These are phyloP conservation scores for Oncorhynchus tshawytscha DNA, from an alignment of 2,113 vertebrate species.

Conservation along the genomic window DNA sequence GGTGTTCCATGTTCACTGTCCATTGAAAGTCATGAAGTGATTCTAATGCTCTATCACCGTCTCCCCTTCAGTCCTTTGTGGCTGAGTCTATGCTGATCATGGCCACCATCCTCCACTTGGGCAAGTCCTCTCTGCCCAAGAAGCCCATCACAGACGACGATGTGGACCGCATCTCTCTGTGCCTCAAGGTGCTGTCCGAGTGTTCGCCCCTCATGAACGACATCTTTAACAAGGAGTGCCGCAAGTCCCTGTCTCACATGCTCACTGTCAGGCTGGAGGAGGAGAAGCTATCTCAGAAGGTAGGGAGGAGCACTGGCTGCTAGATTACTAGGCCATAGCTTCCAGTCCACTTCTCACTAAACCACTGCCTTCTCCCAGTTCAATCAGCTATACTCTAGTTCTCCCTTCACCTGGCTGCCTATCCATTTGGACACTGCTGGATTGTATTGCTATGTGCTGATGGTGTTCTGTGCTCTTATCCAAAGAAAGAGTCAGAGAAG, in stretches of 20 bases:
- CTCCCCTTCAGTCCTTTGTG: conserved; percentile 84
- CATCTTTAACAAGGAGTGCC: conserved; percentile 98
- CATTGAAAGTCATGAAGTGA: background rate
- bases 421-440: too few relatives aligned
- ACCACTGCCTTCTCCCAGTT: too few relatives aligned
- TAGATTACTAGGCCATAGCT: background rate
- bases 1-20: background rate
- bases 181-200: conserved; percentile 95
- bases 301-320: conserved; percentile 47
- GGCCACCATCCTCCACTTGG: conserved; percentile 96
- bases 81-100: conserved; percentile 97
- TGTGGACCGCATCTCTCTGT: conserved; percentile 96
- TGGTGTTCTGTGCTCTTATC: background rate
- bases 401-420: too few relatives aligned
- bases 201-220: conserved; percentile 97
- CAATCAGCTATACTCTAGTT: too few relatives aligned
- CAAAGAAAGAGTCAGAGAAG: conserved; percentile 97
- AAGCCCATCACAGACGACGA: conserved; percentile 98
- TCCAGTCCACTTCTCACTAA: too few relatives aligned
- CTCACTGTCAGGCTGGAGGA: conserved; percentile 95
- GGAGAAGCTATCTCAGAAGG: conserved; percentile 98
- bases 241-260: conserved; percentile 96
- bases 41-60: conserved; percentile 6
- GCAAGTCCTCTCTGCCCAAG: conserved; percentile 96
- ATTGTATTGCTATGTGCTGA: background rate